Conservation (phyloP, 2,888 invertebrate species). For the Drosophila maculinotata region DNA sequence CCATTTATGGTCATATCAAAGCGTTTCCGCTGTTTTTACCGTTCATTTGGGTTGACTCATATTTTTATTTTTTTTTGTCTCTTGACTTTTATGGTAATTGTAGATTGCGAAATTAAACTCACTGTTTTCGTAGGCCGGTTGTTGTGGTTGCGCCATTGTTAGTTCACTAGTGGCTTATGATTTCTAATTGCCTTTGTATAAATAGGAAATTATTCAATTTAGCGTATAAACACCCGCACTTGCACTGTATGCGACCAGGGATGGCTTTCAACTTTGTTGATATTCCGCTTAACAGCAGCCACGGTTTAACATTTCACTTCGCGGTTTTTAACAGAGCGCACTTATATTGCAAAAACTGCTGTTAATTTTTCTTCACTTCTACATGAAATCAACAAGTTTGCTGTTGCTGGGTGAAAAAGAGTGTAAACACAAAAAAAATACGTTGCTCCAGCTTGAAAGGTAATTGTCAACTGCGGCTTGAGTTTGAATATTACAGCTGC, state of each 20-base stretch:
- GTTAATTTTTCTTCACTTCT: background rate
- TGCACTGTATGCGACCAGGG: slow-evolving; percentile 42
- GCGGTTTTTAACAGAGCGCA: slow-evolving; percentile 10
- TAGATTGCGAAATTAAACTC: slow-evolving; percentile 57
- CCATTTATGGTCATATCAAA: slow-evolving; percentile 77
- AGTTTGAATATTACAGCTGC: too few species aligned
- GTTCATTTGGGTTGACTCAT: slow-evolving; percentile 75
- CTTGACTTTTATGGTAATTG: slow-evolving; percentile 21
- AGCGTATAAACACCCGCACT: slow-evolving; percentile 59
- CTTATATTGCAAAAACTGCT: background rate
- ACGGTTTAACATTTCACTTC: slow-evolving; percentile 10
- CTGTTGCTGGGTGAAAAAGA: background rate
- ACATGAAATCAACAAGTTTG: background rate
- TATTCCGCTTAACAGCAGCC: slow-evolving; percentile 5
- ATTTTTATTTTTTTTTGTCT: slow-evolving; percentile 21
- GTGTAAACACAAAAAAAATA: too few species aligned
- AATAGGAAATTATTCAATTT: slow-evolving; percentile 38
- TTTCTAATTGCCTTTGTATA: slow-evolving; percentile 35
- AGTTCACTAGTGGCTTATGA: slow-evolving; percentile 27
- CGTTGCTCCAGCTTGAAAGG: too few species aligned
- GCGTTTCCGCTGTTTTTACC: slow-evolving; percentile 72
- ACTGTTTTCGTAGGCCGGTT: slow-evolving; percentile 82
- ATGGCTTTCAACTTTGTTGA: slow-evolving; percentile 12
- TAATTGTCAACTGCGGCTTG: too few species aligned
- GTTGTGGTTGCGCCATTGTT: slow-evolving; percentile 82